Conservation (phyloP, 2,888 invertebrate genomes). For the Drosophila leonis region DNA sequence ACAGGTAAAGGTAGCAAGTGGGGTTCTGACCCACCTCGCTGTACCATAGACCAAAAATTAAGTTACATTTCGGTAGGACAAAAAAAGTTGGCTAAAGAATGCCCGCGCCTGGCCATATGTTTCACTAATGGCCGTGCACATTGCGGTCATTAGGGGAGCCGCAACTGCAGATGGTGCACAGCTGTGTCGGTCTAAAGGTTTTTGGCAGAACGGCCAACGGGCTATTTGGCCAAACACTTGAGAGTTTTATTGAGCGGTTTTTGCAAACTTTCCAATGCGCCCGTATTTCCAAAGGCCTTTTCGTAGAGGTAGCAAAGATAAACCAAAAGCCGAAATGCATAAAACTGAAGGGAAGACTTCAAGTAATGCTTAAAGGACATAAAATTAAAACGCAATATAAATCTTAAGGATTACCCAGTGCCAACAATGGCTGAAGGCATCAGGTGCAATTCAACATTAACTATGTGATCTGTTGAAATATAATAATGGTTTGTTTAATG, state of each 20-base stretch:
- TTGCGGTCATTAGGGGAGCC: conserved; percentile 72
- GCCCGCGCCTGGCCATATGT: conserved; percentile 65
- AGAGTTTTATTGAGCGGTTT: conserved; percentile 29
- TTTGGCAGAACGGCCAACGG: conserved; percentile 38
- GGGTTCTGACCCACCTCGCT: conserved; percentile 51
- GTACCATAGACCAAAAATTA: conserved; percentile 70
- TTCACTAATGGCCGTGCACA: conserved; percentile 78
- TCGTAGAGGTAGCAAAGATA: background rate
- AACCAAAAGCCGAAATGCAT: background rate
- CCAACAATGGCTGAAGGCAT: background rate
- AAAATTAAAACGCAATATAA: background rate
- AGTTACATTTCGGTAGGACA: conserved; percentile 63
- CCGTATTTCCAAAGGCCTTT: conserved; percentile 1
- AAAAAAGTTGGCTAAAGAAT: conserved; percentile 67
- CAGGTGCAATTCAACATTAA: background rate
- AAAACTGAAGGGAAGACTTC: background rate
- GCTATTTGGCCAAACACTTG: conserved; percentile 32
- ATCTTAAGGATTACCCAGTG: background rate
- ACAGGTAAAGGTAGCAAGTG: conserved; percentile 63
- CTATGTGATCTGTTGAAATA: background rate
- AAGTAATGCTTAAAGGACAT: background rate
- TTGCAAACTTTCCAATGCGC: conserved; percentile 24
- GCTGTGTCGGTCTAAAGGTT: conserved; percentile 22
- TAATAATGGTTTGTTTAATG: background rate
- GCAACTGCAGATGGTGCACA: conserved; percentile 52